Conservation (phyloP, 2,888 invertebrate species). For the Drosophila longiperda region DNA sequence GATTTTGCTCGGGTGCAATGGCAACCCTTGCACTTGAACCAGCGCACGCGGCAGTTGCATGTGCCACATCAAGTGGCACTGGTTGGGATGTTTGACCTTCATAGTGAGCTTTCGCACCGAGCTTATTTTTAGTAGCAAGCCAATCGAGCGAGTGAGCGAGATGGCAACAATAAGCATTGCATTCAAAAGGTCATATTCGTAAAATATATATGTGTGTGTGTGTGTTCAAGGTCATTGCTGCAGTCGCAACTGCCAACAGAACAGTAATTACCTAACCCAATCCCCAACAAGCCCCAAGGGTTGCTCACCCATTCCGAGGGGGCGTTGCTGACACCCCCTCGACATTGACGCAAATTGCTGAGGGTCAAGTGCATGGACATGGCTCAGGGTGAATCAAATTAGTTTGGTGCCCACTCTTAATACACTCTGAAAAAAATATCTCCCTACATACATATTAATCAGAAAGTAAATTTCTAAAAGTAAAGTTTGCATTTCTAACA, state of each 20-base stretch:
- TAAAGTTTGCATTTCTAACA: not conserved
- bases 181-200: conserved; percentile 72
- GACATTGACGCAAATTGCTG: conserved; percentile 78
- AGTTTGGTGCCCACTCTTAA: conserved; percentile 37
- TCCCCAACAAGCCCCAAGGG: conserved; percentile 9
- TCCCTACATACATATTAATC: not conserved
- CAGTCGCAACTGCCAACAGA: conserved; percentile 45
- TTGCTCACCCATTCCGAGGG: conserved; percentile 13
- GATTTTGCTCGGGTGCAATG: conserved; percentile 49
- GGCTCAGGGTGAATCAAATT: conserved; percentile 66
- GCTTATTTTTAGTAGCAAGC: conserved; percentile 75
- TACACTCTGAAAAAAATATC: not conserved
- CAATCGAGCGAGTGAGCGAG: conserved; percentile 10
- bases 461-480: not conserved
- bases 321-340: conserved; percentile 37
- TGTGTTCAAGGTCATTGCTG: conserved; percentile 65
- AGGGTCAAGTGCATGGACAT: conserved; percentile 72
- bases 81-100: conserved; percentile 72
- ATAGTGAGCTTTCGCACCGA: conserved; percentile 63
- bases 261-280: conserved; percentile 52
- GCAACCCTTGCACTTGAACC: conserved; percentile 83
- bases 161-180: conserved; percentile 37
- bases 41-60: conserved; percentile 76
- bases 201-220: conserved; percentile 22
- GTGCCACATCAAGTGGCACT: conserved; percentile 49